phyloP scores from a whole-genome alignment of 2,888 invertebrate species.

The Pyrrhosoma nymphula region DNA sequence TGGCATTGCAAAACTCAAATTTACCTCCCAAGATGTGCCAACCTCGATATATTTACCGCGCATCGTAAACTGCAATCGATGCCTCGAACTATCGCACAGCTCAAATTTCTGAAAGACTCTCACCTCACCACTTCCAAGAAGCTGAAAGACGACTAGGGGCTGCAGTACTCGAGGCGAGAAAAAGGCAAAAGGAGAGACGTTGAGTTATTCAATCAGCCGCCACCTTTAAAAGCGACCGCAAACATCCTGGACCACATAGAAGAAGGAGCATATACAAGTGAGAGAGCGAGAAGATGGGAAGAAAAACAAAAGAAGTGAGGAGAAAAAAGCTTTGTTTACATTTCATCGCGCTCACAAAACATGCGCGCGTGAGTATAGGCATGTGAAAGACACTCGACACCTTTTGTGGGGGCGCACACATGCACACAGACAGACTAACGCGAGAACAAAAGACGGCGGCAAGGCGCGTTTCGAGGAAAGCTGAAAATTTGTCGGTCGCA shows the following conservation, averaged over 20 bases:
- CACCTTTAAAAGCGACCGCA: slow-evolving; percentile 22
- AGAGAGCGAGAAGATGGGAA: not conserved
- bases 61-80: too few relatives aligned
- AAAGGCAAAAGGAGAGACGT: not conserved
- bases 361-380: not conserved
- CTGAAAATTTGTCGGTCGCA: not conserved
- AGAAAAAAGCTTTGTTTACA: not conserved
- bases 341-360: not conserved
- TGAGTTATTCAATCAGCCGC: not conserved
- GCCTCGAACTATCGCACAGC: too few relatives aligned
- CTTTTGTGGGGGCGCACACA: not conserved
- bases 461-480: not conserved
- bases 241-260: slow-evolving; percentile 6
- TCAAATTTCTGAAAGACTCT: too few relatives aligned
- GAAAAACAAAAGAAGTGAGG: not conserved
- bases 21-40: too few relatives aligned
- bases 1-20: too few relatives aligned
- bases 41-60: too few relatives aligned
- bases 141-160: too few relatives aligned
- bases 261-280: not conserved
- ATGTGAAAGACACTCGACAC: not conserved
- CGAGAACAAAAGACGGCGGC: not conserved
- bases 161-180: too few relatives aligned
- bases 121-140: too few relatives aligned
- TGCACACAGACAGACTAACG: not conserved